These are phyloP conservation scores for Agrotis puta DNA, from an alignment of 2,888 invertebrate species.

Conservation along the genomic window DNA sequence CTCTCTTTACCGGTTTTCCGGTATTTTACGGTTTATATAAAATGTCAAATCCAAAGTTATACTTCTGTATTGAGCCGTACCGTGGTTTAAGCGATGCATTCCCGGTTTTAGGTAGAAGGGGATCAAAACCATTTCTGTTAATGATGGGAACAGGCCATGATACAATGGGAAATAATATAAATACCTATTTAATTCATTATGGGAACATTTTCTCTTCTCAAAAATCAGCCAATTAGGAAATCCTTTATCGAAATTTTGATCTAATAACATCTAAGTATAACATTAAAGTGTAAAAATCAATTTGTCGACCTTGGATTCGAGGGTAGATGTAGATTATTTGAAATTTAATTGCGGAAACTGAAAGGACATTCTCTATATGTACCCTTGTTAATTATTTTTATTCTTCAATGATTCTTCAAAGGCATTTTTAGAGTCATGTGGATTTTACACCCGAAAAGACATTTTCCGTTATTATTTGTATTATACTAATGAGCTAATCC, in stretches of 20 bases:
- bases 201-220: constrained; percentile 75
- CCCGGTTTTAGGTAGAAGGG: constrained; percentile 76
- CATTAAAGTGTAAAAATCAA: constrained; percentile 48
- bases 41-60: constrained; percentile 36
- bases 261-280: constrained; percentile 75
- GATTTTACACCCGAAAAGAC: too few species aligned
- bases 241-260: constrained; percentile 75
- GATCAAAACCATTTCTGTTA: constrained; percentile 74
- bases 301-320: constrained; percentile 33
- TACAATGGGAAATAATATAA: constrained; percentile 83
- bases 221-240: constrained; percentile 75
- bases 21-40: constrained; percentile 8
- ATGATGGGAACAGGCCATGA: constrained; percentile 88
- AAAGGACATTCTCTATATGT: constrained; percentile 50
- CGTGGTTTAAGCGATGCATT: constrained; percentile 85
- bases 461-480: too few species aligned
- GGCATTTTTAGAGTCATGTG: neutral
- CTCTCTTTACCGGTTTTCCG: constrained; percentile 15
- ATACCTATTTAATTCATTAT: constrained; percentile 79
- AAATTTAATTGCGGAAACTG: constrained; percentile 63
- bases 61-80: constrained; percentile 46
- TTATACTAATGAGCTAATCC: too few species aligned
- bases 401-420: neutral
- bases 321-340: constrained; percentile 16
- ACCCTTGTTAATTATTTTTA: neutral